Percentiles rank a stretch among this genome's conserved stretches.
phyloP scores from a whole-genome alignment of 2,888 invertebrate species.

The Chrysolina americana region DNA sequence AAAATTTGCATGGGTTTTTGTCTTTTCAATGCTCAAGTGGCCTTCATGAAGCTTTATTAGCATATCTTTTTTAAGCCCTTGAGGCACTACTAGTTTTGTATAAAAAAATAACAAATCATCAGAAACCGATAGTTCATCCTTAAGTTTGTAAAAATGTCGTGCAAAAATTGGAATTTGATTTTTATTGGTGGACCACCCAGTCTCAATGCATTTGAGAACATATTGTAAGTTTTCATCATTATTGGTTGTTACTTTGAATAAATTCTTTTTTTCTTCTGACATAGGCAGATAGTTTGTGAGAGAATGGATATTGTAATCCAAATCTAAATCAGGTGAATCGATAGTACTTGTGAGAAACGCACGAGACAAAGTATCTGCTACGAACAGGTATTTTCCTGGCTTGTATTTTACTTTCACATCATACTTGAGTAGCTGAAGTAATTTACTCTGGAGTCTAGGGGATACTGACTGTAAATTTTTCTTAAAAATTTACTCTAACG shows the following conservation, averaged over 20 bases:
- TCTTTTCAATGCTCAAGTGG: neutral
- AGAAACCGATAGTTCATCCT: neutral
- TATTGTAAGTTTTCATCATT: neutral
- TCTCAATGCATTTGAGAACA: neutral
- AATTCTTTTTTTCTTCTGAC: neutral
- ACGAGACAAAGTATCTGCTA: too few relatives aligned
- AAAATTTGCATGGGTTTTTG: neutral
- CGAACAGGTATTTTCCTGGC: too few relatives aligned
- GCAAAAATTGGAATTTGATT: neutral
- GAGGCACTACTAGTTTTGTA: neutral
- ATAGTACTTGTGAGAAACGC: too few relatives aligned
- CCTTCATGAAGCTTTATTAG: neutral
- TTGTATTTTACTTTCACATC: too few relatives aligned
- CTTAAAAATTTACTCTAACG: conserved; percentile 57
- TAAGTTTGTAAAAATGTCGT: neutral
- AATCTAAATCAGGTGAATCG: too few relatives aligned
- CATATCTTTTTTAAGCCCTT: neutral
- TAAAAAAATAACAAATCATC: neutral
- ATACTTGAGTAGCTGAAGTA: too few relatives aligned
- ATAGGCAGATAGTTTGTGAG: too few relatives aligned
- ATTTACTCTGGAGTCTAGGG: too few relatives aligned
- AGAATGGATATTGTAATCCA: too few relatives aligned
- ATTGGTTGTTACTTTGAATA: neutral
- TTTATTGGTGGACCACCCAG: neutral
- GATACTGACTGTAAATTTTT: conserved; percentile 56